Evolutionary conservation across 2,113 vertebrate species (phyloP).

Genomic region (Toxostoma redivivum): DNA sequence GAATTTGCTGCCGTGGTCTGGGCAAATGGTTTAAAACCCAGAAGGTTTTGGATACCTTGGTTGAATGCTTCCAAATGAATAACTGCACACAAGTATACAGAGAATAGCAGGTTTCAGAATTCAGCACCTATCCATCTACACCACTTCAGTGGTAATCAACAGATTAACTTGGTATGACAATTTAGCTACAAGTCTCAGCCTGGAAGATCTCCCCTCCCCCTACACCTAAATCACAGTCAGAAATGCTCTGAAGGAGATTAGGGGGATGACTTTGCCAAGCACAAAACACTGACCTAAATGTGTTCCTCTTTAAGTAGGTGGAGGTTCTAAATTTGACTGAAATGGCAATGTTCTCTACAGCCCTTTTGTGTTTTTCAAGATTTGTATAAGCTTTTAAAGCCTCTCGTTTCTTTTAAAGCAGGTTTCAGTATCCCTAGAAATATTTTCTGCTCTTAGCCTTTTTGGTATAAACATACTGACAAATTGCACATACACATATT

Average conservation of each 20-base stretch:
- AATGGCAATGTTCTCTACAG: neutral
- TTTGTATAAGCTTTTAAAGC: neutral
- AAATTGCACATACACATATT: neutral
- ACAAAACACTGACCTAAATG: conserved; percentile 40
- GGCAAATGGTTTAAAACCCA: neutral
- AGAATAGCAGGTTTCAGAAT: neutral
- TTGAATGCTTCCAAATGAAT: neutral
- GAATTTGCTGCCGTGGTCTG: neutral
- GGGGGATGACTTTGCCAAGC: neutral
- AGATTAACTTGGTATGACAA: conserved; percentile 20
- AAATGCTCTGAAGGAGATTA: neutral
- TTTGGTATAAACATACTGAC: neutral
- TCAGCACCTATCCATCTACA: neutral
- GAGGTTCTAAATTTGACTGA: conserved; percentile 23
- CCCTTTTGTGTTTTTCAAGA: neutral
- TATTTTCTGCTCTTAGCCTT: neutral
- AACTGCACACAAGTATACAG: neutral
- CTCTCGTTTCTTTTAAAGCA: neutral
- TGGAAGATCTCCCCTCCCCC: neutral
- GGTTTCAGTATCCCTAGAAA: neutral
- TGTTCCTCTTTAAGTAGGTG: neutral
- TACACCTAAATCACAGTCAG: neutral
- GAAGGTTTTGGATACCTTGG: neutral
- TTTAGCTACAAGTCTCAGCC: neutral
- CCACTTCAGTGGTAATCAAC: neutral